Evolutionary conservation across 2,888 invertebrate species (phyloP).

Genomic region (Sminthurides aquaticus): DNA sequence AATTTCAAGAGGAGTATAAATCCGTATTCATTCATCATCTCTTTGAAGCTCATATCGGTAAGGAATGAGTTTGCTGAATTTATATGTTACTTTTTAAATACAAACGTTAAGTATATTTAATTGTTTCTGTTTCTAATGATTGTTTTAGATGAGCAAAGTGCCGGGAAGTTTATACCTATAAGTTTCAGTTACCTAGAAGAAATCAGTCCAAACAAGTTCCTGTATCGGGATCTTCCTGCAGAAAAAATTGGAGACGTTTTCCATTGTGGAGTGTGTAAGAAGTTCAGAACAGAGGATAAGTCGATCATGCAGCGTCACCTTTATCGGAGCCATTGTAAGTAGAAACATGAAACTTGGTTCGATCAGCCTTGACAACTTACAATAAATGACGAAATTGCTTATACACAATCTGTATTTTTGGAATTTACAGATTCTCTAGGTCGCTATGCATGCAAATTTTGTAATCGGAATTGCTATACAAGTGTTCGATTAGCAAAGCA

Average conservation of each 20-base stretch:
- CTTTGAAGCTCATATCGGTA: neutral
- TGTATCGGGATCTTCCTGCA: neutral
- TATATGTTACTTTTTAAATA: too few relatives aligned
- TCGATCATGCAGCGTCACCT: neutral
- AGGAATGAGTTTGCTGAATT: too few relatives aligned
- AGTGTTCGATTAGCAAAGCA: neutral
- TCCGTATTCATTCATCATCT: neutral
- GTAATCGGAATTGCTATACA: neutral
- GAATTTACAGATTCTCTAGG: neutral
- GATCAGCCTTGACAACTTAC: too few relatives aligned
- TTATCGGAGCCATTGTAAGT: neutral
- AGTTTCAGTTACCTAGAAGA: neutral
- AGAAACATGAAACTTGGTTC: too few relatives aligned
- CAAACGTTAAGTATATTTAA: too few relatives aligned
- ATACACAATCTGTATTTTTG: too few relatives aligned
- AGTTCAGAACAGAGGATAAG: neutral
- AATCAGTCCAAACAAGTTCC: neutral
- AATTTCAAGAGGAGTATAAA: neutral
- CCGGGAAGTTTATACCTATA: neutral
- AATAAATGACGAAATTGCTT: too few relatives aligned
- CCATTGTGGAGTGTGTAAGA: neutral
- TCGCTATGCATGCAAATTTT: neutral
- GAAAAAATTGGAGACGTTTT: neutral
- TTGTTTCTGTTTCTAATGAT: too few relatives aligned
- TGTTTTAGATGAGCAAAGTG: neutral